Conservation (phyloP, 2,797 vertebrate species). For the Miichthys miiuy region DNA sequence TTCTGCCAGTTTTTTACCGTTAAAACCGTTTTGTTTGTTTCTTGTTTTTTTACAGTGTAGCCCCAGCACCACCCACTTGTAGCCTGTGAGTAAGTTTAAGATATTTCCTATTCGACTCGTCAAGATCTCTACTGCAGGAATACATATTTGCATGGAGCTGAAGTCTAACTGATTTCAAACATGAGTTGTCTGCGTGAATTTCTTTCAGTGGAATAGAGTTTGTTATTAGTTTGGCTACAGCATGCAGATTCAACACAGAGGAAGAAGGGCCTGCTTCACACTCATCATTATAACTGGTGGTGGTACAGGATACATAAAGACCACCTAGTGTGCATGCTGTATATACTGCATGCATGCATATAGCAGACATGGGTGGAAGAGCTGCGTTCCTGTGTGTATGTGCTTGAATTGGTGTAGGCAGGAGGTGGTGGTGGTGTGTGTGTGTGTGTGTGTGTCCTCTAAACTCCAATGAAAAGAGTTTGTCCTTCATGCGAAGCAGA, state of each 20-base stretch:
- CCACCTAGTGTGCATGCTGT: slow-evolving; percentile 29
- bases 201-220: slow-evolving; percentile 41
- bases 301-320: not conserved
- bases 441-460: slow-evolving; percentile 43
- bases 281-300: slow-evolving; percentile 40
- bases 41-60: too few species aligned
- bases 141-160: too few species aligned
- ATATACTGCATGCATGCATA: not conserved
- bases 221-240: slow-evolving; percentile 54
- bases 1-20: too few species aligned
- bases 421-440: slow-evolving; percentile 6
- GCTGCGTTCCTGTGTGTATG: slow-evolving; percentile 16
- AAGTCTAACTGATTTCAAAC: too few species aligned
- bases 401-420: slow-evolving; percentile 36
- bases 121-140: too few species aligned
- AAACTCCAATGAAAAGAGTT: slow-evolving; percentile 69
- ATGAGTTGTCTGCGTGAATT: not conserved
- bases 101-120: too few species aligned
- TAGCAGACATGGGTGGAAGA: not conserved
- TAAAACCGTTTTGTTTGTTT: too few species aligned
- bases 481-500: slow-evolving; percentile 71
- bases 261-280: slow-evolving; percentile 22
- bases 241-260: slow-evolving; percentile 38
- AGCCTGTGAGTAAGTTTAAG: too few species aligned
- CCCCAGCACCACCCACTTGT: too few species aligned